Evolutionary conservation across 2,888 invertebrate species (phyloP).

Genomic region (Drosophila affinis): DNA sequence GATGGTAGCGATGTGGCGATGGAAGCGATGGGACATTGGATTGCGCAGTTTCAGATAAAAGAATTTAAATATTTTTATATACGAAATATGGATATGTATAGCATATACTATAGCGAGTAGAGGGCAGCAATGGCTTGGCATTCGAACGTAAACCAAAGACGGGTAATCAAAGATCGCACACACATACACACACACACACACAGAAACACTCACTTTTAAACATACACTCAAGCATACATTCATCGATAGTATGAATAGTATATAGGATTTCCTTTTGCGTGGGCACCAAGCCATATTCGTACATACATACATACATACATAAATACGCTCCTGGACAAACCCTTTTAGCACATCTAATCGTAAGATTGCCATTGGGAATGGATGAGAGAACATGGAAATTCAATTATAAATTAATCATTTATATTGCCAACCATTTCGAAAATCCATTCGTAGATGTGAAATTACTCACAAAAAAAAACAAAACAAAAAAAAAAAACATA

Average conservation of each 20-base stretch:
- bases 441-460: not conserved
- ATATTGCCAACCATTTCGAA: no score
- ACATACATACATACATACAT: not conserved
- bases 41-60: conserved; percentile 65
- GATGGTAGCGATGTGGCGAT: conserved; percentile 20
- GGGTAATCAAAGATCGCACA: conserved; percentile 70
- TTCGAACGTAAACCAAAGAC: conserved; percentile 56
- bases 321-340: conserved; percentile 17
- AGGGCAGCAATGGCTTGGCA: conserved; percentile 37
- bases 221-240: conserved; percentile 11
- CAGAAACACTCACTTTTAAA: not conserved
- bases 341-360: conserved; percentile 12
- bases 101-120: conserved; percentile 47
- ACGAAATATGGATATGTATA: conserved; percentile 24
- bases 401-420: no score
- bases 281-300: conserved; percentile 65
- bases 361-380: conserved; percentile 20
- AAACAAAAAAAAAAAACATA: not conserved
- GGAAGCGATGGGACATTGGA: conserved; percentile 9
- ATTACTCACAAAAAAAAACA: conserved; percentile 14
- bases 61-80: conserved; percentile 78
- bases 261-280: conserved; percentile 24
- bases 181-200: conserved; percentile 21
- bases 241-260: conserved; percentile 7
- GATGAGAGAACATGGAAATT: no score